Evolutionary conservation across 1,140 invertebrate species (phyloP).

Genomic region (Melitaea cinxia): DNA sequence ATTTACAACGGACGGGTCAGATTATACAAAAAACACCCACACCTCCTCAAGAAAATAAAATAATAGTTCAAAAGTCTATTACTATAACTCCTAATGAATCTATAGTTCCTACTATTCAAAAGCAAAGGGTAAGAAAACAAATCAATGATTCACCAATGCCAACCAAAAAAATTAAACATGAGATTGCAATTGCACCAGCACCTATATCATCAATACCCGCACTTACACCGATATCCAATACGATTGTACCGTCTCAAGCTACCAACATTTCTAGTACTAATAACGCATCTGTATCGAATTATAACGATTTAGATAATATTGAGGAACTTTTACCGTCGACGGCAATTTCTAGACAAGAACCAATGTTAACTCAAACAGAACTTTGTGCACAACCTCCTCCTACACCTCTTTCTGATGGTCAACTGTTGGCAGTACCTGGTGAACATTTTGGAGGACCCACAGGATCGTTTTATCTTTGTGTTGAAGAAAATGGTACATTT

Average conservation of each 20-base stretch:
- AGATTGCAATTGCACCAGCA: constrained; percentile 57
- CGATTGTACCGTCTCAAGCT: constrained; percentile 33
- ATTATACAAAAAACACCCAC: constrained; percentile 64
- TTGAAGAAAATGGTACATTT: constrained; percentile 87
- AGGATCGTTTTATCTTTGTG: constrained; percentile 84
- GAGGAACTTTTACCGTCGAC: constrained; percentile 74
- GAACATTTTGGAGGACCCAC: constrained; percentile 85
- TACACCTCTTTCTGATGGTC: constrained; percentile 77
- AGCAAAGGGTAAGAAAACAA: constrained; percentile 57
- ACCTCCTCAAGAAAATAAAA: constrained; percentile 52
- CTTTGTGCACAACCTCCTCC: constrained; percentile 52
- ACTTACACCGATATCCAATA: constrained; percentile 47
- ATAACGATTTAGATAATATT: constrained; percentile 69
- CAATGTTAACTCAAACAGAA: constrained; percentile 34
- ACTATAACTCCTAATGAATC: constrained; percentile 54
- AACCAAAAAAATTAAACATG: constrained; percentile 64
- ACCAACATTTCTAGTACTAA: constrained; percentile 45
- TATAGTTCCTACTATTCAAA: constrained; percentile 46
- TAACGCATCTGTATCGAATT: constrained; percentile 39
- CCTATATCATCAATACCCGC: constrained; percentile 46
- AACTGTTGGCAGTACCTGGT: constrained; percentile 86
- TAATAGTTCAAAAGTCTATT: constrained; percentile 70
- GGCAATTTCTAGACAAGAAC: constrained; percentile 58
- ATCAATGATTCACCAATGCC: constrained; percentile 50
- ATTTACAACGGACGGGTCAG: constrained; percentile 76